phyloP scores from a whole-genome alignment of 1,140 invertebrate genomes.

The Eubasilissa regina region DNA sequence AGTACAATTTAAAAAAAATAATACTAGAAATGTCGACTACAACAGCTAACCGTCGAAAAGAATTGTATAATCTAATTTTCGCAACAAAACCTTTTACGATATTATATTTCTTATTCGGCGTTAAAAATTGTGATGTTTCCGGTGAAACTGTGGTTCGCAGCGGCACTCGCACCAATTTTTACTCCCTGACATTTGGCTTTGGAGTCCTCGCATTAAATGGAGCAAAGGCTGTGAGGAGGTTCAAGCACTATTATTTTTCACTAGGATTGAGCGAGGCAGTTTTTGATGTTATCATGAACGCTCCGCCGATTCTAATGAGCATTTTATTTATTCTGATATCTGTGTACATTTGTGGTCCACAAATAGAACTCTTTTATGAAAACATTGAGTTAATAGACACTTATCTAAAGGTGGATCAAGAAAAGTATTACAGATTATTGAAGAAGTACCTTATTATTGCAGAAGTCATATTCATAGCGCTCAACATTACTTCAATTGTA shows the following conservation, averaged over 20 bases:
- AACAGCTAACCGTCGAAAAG: neutral
- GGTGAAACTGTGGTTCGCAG: neutral
- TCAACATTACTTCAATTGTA: neutral
- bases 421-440: conserved; percentile 14
- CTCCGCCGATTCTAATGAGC: neutral
- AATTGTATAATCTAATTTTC: neutral
- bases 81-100: neutral
- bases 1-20: too few species aligned
- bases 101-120: conserved; percentile 1
- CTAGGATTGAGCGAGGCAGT: neutral
- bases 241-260: neutral
- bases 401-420: neutral
- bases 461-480: neutral
- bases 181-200: neutral
- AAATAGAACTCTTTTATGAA: neutral
- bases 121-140: neutral
- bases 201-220: neutral
- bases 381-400: conserved; percentile 19
- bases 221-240: neutral
- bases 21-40: neutral
- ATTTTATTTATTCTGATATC: neutral
- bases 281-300: conserved; percentile 6
- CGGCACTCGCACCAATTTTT: neutral
- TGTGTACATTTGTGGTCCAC: neutral
- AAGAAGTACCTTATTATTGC: conserved; percentile 1